Percentiles rank a stretch among this genome's conserved stretches.
Conservation (phyloP, 2,113 vertebrate species). For the Micronycteris hirsuta region DNA sequence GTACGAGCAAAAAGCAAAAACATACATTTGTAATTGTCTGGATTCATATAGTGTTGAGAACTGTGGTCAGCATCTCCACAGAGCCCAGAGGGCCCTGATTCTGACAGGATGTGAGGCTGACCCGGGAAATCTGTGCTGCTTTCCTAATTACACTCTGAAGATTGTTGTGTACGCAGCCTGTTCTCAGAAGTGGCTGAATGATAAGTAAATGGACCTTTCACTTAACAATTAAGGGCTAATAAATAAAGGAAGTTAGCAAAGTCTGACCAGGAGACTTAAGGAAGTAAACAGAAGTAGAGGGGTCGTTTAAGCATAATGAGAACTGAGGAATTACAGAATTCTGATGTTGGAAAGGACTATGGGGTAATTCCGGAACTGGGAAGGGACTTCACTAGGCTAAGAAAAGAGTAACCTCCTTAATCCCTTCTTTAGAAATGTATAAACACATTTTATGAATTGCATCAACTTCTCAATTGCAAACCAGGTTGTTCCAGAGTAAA, state of each 20-base stretch:
- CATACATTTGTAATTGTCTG: conserved; percentile 59
- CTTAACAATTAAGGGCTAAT: background rate
- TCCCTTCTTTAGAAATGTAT: background rate
- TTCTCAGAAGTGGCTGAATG: background rate
- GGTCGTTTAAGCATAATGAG: background rate
- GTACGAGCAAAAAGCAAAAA: conserved; percentile 55
- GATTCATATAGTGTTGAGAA: conserved; percentile 26
- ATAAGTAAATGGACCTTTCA: conserved; percentile 39
- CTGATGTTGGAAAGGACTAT: background rate
- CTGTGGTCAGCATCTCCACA: background rate
- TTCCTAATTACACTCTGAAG: background rate
- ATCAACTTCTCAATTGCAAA: conserved; percentile 15
- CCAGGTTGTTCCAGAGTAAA: conserved; percentile 4
- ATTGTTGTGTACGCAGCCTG: conserved; percentile 6
- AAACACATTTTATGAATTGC: conserved; percentile 43
- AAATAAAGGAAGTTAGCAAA: conserved; percentile 19
- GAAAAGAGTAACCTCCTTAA: background rate
- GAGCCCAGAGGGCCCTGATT: conserved; percentile 1
- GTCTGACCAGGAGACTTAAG: conserved; percentile 2
- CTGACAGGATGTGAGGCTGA: conserved; percentile 47
- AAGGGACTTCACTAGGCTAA: conserved; percentile 1
- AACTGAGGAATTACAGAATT: background rate
- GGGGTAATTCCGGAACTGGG: background rate
- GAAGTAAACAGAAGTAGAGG: background rate
- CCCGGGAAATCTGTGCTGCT: background rate